phyloP scores from a whole-genome alignment of 2,888 invertebrate species.

The Apamea crenata region DNA sequence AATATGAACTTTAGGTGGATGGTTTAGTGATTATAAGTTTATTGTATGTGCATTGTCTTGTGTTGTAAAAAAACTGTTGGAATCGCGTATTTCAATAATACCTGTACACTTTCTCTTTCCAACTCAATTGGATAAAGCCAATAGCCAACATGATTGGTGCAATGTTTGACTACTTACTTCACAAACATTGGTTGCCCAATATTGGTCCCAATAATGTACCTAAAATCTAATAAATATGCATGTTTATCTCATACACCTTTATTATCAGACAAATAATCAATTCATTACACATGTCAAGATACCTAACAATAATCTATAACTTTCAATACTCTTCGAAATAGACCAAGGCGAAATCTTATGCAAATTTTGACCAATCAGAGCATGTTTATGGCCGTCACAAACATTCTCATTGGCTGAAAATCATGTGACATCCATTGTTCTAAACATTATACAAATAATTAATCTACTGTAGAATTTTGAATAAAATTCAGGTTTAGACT shows the following conservation, averaged over 20 bases:
- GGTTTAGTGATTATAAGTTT: not conserved
- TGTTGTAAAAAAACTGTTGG: constrained; percentile 20
- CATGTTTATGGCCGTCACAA: not conserved
- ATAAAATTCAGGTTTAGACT: constrained; percentile 10
- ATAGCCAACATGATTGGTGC: constrained; percentile 21
- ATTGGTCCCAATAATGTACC: constrained; percentile 3
- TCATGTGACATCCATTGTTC: constrained; percentile 45
- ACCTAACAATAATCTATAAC: constrained; percentile 31
- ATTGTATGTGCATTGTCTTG: constrained; percentile 24
- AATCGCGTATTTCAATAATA: constrained; percentile 5
- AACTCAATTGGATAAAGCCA: constrained; percentile 10
- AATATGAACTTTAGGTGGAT: constrained; percentile 2
- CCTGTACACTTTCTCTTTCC: constrained; percentile 44
- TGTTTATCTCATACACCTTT: constrained; percentile 1
- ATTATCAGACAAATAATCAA: constrained; percentile 8
- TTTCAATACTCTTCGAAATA: constrained; percentile 52
- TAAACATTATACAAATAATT: not conserved
- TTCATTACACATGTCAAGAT: constrained; percentile 34
- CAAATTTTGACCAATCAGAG: constrained; percentile 56
- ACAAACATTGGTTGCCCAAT: constrained; percentile 6
- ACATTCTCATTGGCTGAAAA: constrained; percentile 41
- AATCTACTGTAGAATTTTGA: not conserved
- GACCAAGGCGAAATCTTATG: constrained; percentile 59
- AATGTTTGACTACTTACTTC: not conserved
- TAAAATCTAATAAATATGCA: not conserved